Conservation (phyloP, 2,113 vertebrate genomes). For the Dascyllus trimaculatus region DNA sequence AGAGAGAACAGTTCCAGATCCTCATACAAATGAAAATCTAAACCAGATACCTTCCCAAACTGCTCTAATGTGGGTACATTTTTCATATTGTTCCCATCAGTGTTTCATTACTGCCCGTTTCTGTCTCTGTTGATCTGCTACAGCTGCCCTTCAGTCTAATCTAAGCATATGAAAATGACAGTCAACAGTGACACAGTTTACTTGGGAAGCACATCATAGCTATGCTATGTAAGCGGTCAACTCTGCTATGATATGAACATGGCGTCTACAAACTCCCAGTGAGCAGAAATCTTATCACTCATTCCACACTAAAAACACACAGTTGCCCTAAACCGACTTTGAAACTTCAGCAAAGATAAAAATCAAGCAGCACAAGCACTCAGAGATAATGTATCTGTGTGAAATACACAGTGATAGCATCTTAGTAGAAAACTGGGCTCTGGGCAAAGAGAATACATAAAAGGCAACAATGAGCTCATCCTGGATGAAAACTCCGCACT, state of each 20-base stretch:
- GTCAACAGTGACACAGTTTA: conserved; percentile 3
- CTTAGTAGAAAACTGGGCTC: conserved; percentile 69
- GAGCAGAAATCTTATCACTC: conserved; percentile 25
- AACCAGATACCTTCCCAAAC: conserved; percentile 7
- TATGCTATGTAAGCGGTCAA: neutral
- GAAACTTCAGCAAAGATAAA: conserved; percentile 66
- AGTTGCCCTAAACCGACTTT: conserved; percentile 52
- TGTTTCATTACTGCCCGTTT: neutral
- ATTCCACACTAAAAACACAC: conserved; percentile 39
- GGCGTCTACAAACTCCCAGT: conserved; percentile 8
- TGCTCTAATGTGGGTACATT: conserved; percentile 13
- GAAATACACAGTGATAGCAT: conserved; percentile 72
- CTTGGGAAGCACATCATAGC: neutral
- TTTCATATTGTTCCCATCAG: conserved; percentile 9
- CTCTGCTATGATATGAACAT: neutral
- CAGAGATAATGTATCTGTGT: conserved; percentile 60
- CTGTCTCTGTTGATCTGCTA: neutral
- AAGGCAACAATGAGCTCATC: conserved; percentile 74
- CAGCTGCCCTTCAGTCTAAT: conserved; percentile 8
- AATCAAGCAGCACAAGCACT: conserved; percentile 65
- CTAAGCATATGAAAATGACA: neutral
- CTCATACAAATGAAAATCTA: conserved; percentile 9
- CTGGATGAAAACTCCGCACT: conserved; percentile 57
- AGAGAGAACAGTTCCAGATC: neutral
- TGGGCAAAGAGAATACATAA: conserved; percentile 67